Evolutionary conservation across 2,797 vertebrate species (phyloP).

Genomic region (Leuciscus waleckii): DNA sequence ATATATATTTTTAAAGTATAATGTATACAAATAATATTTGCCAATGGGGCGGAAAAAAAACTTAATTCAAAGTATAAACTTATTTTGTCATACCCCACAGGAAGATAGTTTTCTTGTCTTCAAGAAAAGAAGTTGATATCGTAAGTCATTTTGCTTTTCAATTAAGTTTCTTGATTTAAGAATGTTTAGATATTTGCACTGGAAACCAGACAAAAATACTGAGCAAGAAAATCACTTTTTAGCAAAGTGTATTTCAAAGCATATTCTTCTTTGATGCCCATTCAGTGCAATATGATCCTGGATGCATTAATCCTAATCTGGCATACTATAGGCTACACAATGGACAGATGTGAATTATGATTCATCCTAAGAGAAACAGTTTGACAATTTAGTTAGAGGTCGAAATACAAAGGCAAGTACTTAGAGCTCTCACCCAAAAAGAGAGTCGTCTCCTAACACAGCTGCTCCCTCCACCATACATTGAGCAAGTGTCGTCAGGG

Average conservation of each 20-base stretch:
- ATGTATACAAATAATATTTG: no score
- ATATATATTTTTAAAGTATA: no score
- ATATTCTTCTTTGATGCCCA: not conserved
- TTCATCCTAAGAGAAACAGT: conserved; percentile 47
- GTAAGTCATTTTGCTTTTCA: not conserved
- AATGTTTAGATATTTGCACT: not conserved
- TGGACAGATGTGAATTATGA: conserved; percentile 48
- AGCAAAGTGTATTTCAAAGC: not conserved
- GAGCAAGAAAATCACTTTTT: not conserved
- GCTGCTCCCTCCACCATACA: conserved; percentile 93
- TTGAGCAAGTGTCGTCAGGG: conserved; percentile 91
- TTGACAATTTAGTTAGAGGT: not conserved
- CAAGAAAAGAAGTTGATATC: not conserved
- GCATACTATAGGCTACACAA: not conserved
- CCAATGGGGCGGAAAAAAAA: no score
- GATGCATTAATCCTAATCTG: not conserved
- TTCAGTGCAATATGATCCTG: not conserved
- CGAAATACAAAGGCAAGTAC: not conserved
- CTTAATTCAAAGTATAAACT: not conserved
- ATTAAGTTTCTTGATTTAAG: not conserved
- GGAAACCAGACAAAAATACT: not conserved
- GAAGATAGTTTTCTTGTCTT: not conserved
- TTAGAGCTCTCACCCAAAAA: conserved; percentile 87
- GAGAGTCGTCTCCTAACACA: conserved; percentile 92
- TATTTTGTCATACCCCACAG: not conserved